Conservation (phyloP, 2,888 invertebrate species). For the Argyresthia goedartella region DNA sequence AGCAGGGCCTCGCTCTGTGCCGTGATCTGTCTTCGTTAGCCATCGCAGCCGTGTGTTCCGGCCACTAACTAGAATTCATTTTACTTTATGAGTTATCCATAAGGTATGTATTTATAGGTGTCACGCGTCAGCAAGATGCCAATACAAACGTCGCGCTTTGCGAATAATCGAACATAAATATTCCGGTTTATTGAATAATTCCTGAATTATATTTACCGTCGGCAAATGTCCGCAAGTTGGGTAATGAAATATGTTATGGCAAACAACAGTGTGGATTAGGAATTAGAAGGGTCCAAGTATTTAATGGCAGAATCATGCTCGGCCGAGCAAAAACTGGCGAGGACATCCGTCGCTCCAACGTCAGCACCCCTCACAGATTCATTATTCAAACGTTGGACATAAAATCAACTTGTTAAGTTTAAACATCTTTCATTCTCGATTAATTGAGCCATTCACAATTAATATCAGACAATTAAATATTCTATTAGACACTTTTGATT, state of each 20-base stretch:
- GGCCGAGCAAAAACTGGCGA: constrained; percentile 30
- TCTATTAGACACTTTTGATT: neutral
- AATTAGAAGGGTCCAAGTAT: constrained; percentile 26
- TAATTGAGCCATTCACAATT: neutral
- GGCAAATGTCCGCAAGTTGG: too few species aligned
- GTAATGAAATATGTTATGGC: neutral
- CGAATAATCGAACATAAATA: too few species aligned
- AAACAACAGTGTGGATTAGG: neutral
- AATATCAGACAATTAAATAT: too few species aligned
- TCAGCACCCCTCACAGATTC: constrained; percentile 29
- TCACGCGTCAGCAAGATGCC: too few species aligned
- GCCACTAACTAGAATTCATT: neutral
- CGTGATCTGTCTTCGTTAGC: neutral
- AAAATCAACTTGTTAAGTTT: neutral
- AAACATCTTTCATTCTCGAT: neutral
- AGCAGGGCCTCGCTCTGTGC: constrained; percentile 2
- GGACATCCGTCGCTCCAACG: constrained; percentile 2
- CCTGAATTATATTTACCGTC: too few species aligned
- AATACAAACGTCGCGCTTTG: too few species aligned
- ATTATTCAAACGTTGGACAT: constrained; percentile 15
- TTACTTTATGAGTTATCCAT: neutral
- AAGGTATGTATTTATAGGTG: neutral
- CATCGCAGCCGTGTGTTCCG: neutral
- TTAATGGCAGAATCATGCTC: constrained; percentile 30
- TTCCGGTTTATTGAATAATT: too few species aligned